Percentiles rank a stretch among this genome's conserved stretches.
Evolutionary conservation across 1,140 invertebrate species (phyloP).

Genomic region (Heterodera carotae): DNA sequence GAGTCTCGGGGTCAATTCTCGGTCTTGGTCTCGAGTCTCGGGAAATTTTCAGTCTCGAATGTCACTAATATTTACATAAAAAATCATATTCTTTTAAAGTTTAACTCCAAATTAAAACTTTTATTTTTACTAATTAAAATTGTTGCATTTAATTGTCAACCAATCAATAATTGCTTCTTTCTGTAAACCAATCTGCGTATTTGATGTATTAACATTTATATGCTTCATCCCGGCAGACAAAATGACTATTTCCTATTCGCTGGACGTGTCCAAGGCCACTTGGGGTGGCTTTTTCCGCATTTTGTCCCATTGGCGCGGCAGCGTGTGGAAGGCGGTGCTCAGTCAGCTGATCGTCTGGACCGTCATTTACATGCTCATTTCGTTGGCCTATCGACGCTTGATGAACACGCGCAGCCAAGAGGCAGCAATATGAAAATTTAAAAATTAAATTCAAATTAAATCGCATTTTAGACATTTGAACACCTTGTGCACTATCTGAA

Average conservation of each 20-base stretch:
- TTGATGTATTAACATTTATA: no score
- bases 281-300: slow-evolving; percentile 38
- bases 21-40: no score
- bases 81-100: no score
- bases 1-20: no score
- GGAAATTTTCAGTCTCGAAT: no score
- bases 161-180: no score
- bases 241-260: slow-evolving; percentile 52
- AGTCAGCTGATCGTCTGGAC: slow-evolving; percentile 45
- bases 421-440: slow-evolving; percentile 35
- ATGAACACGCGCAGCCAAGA: slow-evolving; percentile 37
- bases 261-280: slow-evolving; percentile 48
- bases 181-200: no score
- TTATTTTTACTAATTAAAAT: no score
- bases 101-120: no score
- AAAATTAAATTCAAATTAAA: slow-evolving; percentile 20
- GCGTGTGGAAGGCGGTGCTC: slow-evolving; percentile 53
- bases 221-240: not conserved
- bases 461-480: slow-evolving; percentile 57
- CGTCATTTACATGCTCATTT: slow-evolving; percentile 48
- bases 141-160: no score
- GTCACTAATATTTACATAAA: no score
- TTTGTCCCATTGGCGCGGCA: slow-evolving; percentile 44
- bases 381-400: slow-evolving; percentile 42
- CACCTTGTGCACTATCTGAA: slow-evolving; percentile 54